These are phyloP conservation scores for Bagarius yarrelli DNA, from an alignment of 2,113 vertebrate species.

Conservation along the genomic window DNA sequence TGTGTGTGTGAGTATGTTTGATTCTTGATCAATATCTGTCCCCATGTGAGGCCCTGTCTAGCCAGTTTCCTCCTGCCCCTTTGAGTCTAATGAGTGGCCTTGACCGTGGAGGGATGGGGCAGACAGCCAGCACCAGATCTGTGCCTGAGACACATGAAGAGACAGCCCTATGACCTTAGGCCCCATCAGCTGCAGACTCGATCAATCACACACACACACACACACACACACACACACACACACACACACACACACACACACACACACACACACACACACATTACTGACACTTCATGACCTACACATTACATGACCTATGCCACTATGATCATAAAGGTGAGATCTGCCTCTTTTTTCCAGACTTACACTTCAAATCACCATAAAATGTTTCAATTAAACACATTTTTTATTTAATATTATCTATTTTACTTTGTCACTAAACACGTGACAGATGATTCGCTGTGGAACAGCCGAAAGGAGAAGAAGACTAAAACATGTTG, in stretches of 20 bases:
- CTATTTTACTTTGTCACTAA: too few species aligned
- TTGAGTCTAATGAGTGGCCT: conserved; percentile 66
- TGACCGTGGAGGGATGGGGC: conserved; percentile 45
- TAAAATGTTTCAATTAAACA: too few species aligned
- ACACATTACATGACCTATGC: conserved; percentile 34
- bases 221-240: conserved; percentile 53
- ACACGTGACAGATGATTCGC: too few species aligned
- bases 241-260: conserved; percentile 30
- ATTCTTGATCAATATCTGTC: conserved; percentile 70
- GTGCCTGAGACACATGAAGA: conserved; percentile 33
- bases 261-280: conserved; percentile 29
- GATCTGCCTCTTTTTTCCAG: not conserved
- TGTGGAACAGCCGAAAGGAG: too few species aligned
- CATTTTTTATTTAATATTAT: too few species aligned
- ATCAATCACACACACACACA: conserved; percentile 69
- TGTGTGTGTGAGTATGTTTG: conserved; percentile 43
- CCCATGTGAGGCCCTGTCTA: conserved; percentile 67
- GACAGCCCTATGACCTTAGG: conserved; percentile 60
- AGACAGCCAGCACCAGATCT: conserved; percentile 34
- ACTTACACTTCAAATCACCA: not conserved
- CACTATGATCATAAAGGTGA: conserved; percentile 19
- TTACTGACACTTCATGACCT: not conserved
- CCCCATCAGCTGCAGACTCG: conserved; percentile 68
- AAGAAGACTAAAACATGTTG: not conserved
- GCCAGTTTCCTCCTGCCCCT: conserved; percentile 61